Conservation (phyloP, 2,797 vertebrate species). For the Melanotaenia maccullochi region DNA sequence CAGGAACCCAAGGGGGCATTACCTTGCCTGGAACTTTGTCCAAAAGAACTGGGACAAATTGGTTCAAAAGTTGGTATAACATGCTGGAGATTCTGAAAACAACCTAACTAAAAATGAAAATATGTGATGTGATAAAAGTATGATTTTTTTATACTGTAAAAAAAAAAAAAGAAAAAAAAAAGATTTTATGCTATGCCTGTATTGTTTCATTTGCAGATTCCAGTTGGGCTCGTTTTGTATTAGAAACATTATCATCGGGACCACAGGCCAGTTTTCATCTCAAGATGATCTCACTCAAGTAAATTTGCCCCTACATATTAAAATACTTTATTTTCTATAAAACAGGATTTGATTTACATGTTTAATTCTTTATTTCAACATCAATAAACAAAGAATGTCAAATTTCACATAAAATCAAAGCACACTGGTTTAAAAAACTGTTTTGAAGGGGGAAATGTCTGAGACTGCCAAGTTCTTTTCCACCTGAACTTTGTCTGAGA, state of each 20-base stretch:
- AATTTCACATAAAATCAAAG: background rate
- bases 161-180: too few relatives aligned
- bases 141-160: background rate
- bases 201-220: conserved; percentile 72
- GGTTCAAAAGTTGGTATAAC: conserved; percentile 80
- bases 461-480: background rate
- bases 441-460: background rate
- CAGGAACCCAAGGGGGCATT: conserved; percentile 77
- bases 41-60: conserved; percentile 83
- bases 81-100: background rate
- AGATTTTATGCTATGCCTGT: too few relatives aligned
- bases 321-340: background rate
- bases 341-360: background rate
- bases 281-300: conserved; percentile 82
- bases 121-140: background rate
- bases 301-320: conserved; percentile 9
- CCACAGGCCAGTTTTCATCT: conserved; percentile 82
- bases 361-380: background rate
- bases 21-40: conserved; percentile 84
- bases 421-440: background rate
- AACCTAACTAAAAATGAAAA: background rate
- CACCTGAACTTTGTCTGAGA: background rate
- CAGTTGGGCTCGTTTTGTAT: conserved; percentile 82
- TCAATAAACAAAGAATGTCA: background rate
- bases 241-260: conserved; percentile 77